Conservation (phyloP, 2,888 invertebrate species). For the Polymixis lichenea region DNA sequence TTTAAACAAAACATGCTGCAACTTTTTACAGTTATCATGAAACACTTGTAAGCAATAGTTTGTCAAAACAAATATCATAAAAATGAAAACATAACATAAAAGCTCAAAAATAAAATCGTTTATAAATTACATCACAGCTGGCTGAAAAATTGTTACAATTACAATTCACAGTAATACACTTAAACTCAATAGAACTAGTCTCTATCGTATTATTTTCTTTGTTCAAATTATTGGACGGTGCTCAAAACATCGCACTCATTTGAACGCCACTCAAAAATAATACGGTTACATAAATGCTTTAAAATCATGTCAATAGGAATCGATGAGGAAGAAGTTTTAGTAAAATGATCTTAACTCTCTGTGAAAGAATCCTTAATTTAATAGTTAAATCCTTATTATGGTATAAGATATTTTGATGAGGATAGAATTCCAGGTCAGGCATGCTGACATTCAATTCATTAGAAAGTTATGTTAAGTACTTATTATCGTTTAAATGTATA, state of each 20-base stretch:
- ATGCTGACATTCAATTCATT: neutral
- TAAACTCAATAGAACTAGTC: slow-evolving; percentile 30
- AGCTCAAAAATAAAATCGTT: neutral
- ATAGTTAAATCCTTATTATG: slow-evolving; percentile 6
- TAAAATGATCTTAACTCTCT: slow-evolving; percentile 32
- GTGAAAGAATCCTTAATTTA: slow-evolving; percentile 1
- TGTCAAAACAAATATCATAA: slow-evolving; percentile 1
- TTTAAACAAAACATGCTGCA: neutral
- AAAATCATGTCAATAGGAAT: slow-evolving; percentile 29
- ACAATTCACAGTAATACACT: slow-evolving; percentile 19
- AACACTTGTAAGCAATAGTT: neutral
- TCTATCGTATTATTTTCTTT: slow-evolving; percentile 66
- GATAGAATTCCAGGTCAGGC: neutral
- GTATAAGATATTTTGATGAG: neutral
- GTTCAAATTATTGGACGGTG: slow-evolving; percentile 75
- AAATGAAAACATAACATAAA: neutral
- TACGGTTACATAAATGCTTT: slow-evolving; percentile 36
- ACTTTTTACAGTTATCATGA: neutral
- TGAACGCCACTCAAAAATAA: slow-evolving; percentile 66
- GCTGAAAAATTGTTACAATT: slow-evolving; percentile 9
- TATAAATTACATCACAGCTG: neutral
- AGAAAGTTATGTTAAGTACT: too few relatives aligned
- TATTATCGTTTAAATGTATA: too few relatives aligned
- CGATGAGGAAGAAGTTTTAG: slow-evolving; percentile 22
- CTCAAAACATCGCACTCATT: slow-evolving; percentile 72